Evolutionary conservation across 2,113 vertebrate species (phyloP).

Genomic region (Thunnus maccoyii): DNA sequence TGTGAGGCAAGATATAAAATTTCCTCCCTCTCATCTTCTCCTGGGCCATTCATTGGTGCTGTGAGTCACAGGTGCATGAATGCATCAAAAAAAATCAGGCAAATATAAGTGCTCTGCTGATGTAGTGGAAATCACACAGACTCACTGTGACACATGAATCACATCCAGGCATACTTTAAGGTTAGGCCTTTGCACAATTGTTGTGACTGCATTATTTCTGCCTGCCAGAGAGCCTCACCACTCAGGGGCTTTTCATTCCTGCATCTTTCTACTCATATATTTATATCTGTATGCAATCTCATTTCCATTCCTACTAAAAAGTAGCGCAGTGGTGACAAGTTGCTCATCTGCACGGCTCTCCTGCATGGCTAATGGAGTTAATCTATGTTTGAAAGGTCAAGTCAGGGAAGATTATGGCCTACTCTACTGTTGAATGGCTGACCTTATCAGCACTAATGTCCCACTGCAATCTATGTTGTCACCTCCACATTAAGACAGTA

Average conservation of each 20-base stretch:
- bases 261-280: not conserved
- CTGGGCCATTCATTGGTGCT: not conserved
- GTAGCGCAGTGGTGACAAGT: conserved; percentile 35
- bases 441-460: conserved; percentile 72
- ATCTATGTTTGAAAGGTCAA: conserved; percentile 70
- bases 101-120: conserved; percentile 11
- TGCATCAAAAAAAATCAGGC: conserved; percentile 18
- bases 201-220: conserved; percentile 61
- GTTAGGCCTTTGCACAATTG: conserved; percentile 16
- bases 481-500: not conserved
- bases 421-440: conserved; percentile 61
- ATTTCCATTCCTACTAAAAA: conserved; percentile 21
- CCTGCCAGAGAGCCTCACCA: conserved; percentile 38
- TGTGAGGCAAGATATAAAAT: too few species aligned
- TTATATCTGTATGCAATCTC: not conserved
- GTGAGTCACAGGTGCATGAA: conserved; percentile 27
- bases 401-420: conserved; percentile 69
- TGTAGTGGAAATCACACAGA: conserved; percentile 27
- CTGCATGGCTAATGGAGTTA: conserved; percentile 70
- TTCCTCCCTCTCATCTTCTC: too few species aligned
- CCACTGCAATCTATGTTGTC: conserved; percentile 30
- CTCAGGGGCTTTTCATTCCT: conserved; percentile 32
- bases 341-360: conserved; percentile 31
- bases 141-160: conserved; percentile 48
- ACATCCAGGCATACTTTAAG: conserved; percentile 18